Evolutionary conservation across 2,888 invertebrate genomes (phyloP), one percentile per base, ranked within the genome.

Genomic region (Xanthia togata): DNA sequence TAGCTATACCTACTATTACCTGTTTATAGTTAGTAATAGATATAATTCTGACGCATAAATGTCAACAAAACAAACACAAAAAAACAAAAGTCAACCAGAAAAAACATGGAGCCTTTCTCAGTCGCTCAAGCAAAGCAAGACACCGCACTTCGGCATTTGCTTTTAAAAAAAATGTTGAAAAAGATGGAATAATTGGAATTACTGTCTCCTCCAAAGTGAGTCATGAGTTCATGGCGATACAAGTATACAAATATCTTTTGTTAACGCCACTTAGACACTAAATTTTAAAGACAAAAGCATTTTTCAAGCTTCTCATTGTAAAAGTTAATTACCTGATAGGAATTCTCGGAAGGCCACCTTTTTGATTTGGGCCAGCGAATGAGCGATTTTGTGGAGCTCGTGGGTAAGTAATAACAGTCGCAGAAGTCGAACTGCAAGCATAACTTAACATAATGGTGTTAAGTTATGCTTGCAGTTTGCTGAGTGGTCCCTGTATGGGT

Each of bases 251-350:
- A 79, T 84, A 38, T 78, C 75, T 73, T 86, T 82, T 82, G 82
- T 82, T 70, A 60, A 62, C 72, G 74, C 77, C 76, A 78, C 83
- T 87, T 79, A 79, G 55, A 73, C 68, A 79, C 60, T 59, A 77
- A 78, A 76, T n/a, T 77, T 79, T 70, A 77, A 88, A 89, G 87
- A 90, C 88, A 90, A 91, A 86, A 89, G 82, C 78, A 84, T 76
- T 88, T 87, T 89, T 83, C 78, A 76, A 87, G 73, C 81, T 84
- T 84, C 87, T 89, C 87, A 88, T 89, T 90, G 89, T 89, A 78
- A 87, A 77, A 84, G 84, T 86, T 91, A 92, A 91, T 90, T 92
- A 90, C 88, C 87, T 87, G 85, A 83, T 83, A 83, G 55, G 77
- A 84, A 87, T 91, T 91, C 91, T 83, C 67, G 78, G 90, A 90